Percentiles rank a stretch among this genome's conserved stretches.
Conservation (phyloP, 1,140 invertebrate species). For the Centruroides vittatus region DNA sequence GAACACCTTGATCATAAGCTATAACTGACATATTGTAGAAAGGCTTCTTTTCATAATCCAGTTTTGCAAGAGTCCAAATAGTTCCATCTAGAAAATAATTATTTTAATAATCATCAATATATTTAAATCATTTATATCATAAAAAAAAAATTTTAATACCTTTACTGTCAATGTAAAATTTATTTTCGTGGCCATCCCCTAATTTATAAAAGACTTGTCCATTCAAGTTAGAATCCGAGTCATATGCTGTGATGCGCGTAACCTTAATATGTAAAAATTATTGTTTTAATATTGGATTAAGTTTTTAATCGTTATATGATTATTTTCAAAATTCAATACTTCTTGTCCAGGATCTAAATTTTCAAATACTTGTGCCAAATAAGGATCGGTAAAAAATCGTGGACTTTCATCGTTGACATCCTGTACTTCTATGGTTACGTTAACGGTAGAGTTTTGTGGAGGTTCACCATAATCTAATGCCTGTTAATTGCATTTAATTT, state of each 20-base stretch:
- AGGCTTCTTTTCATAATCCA: slow-evolving; percentile 53
- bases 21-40: slow-evolving; percentile 59
- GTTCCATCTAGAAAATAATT: slow-evolving; percentile 41
- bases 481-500: slow-evolving; percentile 23
- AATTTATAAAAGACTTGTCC: slow-evolving; percentile 26
- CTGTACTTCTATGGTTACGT: slow-evolving; percentile 59
- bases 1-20: slow-evolving; percentile 66
- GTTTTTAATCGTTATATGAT: too few species aligned
- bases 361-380: slow-evolving; percentile 29
- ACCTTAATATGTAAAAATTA: slow-evolving; percentile 11
- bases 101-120: background rate
- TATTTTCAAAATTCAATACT: slow-evolving; percentile 4
- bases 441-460: slow-evolving; percentile 47
- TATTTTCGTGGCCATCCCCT: slow-evolving; percentile 23
- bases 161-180: slow-evolving; percentile 23
- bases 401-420: slow-evolving; percentile 49
- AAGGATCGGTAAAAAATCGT: slow-evolving; percentile 31
- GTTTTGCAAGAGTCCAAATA: slow-evolving; percentile 50
- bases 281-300: background rate
- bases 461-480: slow-evolving; percentile 47
- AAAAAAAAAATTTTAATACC: slow-evolving; percentile 6
- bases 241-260: slow-evolving; percentile 24
- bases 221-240: slow-evolving; percentile 24
- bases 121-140: background rate
- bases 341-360: slow-evolving; percentile 28